A percentile compares a stretch with the other conserved stretches of the same genome.
phyloP scores from a whole-genome alignment of 2,113 vertebrate genomes.

The Forbesichthys papilliferus region DNA sequence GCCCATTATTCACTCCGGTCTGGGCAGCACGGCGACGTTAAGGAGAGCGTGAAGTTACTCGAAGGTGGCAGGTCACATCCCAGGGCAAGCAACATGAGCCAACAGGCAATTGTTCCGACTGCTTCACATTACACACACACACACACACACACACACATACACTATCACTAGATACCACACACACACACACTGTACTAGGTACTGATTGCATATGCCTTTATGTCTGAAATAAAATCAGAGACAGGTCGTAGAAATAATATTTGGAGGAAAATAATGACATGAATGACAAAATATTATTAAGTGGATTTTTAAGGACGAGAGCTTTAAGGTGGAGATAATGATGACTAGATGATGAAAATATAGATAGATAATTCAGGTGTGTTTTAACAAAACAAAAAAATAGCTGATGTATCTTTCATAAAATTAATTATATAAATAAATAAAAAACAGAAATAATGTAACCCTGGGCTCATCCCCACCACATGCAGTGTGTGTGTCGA shows the following conservation, averaged over 20 bases:
- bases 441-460: conserved; percentile 27
- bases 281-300: conserved; percentile 11
- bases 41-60: too few relatives aligned
- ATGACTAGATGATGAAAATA: too few relatives aligned
- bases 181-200: neutral
- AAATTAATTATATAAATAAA: neutral
- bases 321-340: too few relatives aligned
- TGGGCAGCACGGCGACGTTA: too few relatives aligned
- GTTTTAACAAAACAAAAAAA: too few relatives aligned
- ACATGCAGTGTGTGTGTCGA: neutral
- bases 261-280: neutral
- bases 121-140: neutral
- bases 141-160: neutral
- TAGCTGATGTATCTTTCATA: too few relatives aligned
- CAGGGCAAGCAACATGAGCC: too few relatives aligned
- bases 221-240: neutral
- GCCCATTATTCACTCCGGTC: too few relatives aligned
- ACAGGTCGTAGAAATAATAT: neutral
- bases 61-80: too few relatives aligned
- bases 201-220: too few relatives aligned
- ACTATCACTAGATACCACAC: neutral
- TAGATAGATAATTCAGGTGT: too few relatives aligned
- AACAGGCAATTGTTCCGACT: neutral
- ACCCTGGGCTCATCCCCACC: conserved; percentile 16
- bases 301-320: too few relatives aligned